Evolutionary conservation across 2,113 vertebrate species (phyloP), one percentile per base, ranked within the genome.

Genomic region (Coreoperca whiteheadi): DNA sequence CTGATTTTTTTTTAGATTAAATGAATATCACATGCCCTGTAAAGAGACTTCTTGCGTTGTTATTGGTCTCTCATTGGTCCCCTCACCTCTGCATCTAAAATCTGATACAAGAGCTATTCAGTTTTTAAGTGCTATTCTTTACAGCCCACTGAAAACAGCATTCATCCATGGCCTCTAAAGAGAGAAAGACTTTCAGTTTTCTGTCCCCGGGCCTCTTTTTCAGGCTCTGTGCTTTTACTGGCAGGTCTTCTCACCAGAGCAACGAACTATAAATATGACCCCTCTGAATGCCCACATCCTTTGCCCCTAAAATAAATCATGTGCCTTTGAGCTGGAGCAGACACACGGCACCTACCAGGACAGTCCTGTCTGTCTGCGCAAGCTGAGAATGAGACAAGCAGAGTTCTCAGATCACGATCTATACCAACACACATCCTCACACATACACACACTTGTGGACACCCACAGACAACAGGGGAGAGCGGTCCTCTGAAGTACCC

Each of bases 271-370:
- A 95, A 95, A 96, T 95, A 95, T 75, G 93, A 92, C 87, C 91
- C 86, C 91, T 95, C 91, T 84, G 87, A 94, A 94, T 93, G 91
- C 86, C 94, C 94, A 94, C 94, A 96, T 95, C 95, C 95, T 93
- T 93, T 85, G 79, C 86, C 91, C 92, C 91, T 61, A 93, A 94
- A 94, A 93, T 94, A 94, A 92, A 92, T 91, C 84, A 90, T 80
- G 83, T 56, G 86, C 89, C 90, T 88, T 78, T 91, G 76, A 79
- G 92, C 84, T 50, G 61, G 66, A 85, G 86, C 84, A 89, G 78
- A 92, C 89, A 68, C 87, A 85, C 60, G 72, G 90, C 88, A 91
- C 85, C 93, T 85, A 76, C 43, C 65, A 60, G 89, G 91, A 91
- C 88, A 56, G 72, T 83, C 67, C 69, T 3, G 78, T 81, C 77